Conservation (phyloP, 2,888 invertebrate genomes). For the Caenorhabditis wallacei region DNA sequence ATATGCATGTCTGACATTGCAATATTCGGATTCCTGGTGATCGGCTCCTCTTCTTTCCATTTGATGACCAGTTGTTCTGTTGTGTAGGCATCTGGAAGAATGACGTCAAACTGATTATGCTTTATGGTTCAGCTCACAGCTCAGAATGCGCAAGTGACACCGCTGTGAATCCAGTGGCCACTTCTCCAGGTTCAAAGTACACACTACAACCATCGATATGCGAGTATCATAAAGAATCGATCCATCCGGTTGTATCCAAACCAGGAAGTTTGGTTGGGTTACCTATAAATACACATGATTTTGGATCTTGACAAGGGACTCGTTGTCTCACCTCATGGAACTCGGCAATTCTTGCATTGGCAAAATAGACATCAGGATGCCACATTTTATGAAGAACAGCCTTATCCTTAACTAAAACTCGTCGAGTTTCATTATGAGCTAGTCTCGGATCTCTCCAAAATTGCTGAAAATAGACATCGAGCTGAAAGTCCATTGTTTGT, state of each 20-base stretch:
- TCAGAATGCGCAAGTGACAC: constrained; percentile 82
- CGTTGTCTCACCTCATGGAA: constrained; percentile 81
- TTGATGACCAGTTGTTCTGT: constrained; percentile 80
- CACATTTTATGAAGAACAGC: constrained; percentile 79
- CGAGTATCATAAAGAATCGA: constrained; percentile 82
- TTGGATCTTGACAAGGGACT: constrained; percentile 37
- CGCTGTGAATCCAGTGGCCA: constrained; percentile 82
- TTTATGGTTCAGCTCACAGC: constrained; percentile 77
- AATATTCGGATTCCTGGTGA: constrained; percentile 81
- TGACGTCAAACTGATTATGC: constrained; percentile 63
- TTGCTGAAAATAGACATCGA: constrained; percentile 83
- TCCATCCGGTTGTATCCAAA: constrained; percentile 83
- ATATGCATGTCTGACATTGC: constrained; percentile 83
- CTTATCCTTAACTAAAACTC: constrained; percentile 76
- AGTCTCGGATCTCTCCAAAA: constrained; percentile 81
- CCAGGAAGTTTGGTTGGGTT: constrained; percentile 83
- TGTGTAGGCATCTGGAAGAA: constrained; percentile 82
- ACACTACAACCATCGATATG: constrained; percentile 80
- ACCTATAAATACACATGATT: constrained; percentile 68
- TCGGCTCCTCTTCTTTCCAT: constrained; percentile 80
- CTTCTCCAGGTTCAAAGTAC: constrained; percentile 82
- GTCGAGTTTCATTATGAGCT: constrained; percentile 79
- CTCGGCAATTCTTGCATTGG: constrained; percentile 82
- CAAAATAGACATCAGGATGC: constrained; percentile 83
- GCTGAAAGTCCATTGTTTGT: constrained; percentile 83